Evolutionary conservation across 2,113 vertebrate genomes (phyloP).

Genomic region (Eudorcas thomsonii): DNA sequence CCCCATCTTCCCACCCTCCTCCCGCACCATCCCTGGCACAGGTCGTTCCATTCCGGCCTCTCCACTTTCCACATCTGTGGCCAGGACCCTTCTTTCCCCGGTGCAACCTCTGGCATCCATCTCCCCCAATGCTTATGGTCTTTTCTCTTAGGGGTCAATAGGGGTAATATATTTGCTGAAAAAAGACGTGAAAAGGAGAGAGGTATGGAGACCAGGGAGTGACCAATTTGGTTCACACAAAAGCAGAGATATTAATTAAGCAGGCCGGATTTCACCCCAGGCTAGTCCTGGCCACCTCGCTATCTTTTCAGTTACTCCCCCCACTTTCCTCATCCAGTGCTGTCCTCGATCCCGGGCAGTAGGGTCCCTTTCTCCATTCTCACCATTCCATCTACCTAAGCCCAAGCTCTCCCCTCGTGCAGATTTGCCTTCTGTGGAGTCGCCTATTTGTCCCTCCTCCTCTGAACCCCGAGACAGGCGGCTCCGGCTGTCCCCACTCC

Average conservation of each 20-base stretch:
- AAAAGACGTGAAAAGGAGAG: not conserved
- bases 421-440: not conserved
- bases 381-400: not conserved
- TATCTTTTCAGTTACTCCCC: not conserved
- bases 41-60: not conserved
- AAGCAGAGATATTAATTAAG: not conserved
- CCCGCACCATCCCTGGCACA: not conserved
- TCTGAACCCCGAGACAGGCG: not conserved
- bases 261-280: not conserved
- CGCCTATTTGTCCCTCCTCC: not conserved
- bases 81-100: not conserved
- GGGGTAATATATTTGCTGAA: not conserved
- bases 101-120: not conserved
- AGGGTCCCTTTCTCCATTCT: not conserved
- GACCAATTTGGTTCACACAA: not conserved
- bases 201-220: not conserved
- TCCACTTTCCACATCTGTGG: not conserved
- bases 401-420: not conserved
- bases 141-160: not conserved
- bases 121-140: not conserved
- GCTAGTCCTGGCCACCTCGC: not conserved
- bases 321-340: not conserved
- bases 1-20: not conserved
- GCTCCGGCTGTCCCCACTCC: conserved; percentile 3
- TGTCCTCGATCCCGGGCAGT: not conserved